Percentiles rank a stretch among this genome's conserved stretches.
phyloP scores from a whole-genome alignment of 2,888 invertebrate genomes.

The Cyaniris semiargus region DNA sequence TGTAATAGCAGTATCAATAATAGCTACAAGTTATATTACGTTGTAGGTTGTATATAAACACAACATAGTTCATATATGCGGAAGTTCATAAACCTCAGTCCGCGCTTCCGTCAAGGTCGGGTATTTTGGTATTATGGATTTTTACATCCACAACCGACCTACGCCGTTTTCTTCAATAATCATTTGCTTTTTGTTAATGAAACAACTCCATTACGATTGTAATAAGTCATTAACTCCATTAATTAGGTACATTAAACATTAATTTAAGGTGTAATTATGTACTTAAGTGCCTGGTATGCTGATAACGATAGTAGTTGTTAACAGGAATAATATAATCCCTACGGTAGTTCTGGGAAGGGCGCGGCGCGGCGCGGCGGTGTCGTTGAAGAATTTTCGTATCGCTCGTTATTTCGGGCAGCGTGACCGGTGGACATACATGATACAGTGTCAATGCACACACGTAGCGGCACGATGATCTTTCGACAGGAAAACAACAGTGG shows the following conservation, averaged over 20 bases:
- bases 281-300: background rate
- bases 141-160: background rate
- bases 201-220: background rate
- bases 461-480: background rate
- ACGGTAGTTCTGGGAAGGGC: background rate
- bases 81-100: conserved; percentile 18
- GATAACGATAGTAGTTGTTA: background rate
- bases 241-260: background rate
- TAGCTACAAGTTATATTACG: background rate
- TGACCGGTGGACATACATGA: background rate
- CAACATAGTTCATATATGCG: background rate
- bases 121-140: conserved; percentile 17
- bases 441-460: no score
- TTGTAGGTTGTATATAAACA: background rate
- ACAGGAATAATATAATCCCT: background rate
- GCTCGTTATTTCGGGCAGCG: background rate
- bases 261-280: background rate
- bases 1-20: no score
- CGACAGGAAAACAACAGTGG: background rate
- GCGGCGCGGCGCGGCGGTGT: background rate
- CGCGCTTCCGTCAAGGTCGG: conserved; percentile 4
- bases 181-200: background rate
- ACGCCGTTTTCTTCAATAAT: background rate
- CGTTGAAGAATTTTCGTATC: background rate
- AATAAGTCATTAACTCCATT: background rate